Base-by-base conservation (phyloP, 2,797 vertebrate species). In the Periophthalmus magnuspinnatus region DNA sequence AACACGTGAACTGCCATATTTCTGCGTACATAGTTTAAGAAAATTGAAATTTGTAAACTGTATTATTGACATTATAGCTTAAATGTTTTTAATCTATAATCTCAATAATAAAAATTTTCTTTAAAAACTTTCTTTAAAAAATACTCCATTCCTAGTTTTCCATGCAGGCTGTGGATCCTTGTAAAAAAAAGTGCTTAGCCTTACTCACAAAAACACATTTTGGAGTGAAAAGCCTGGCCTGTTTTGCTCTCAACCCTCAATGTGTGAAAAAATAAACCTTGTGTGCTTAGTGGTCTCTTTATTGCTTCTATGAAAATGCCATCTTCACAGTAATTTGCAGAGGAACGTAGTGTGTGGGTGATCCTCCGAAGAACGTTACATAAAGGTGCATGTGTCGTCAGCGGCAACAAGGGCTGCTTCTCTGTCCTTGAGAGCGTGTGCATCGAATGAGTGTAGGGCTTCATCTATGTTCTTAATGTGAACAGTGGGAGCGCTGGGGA, bases 291-390 rank as follows among this genome's bases (percentile, higher is more conserved):
- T 72, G 71, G 78, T 68, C 24, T 33, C 67, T 81, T 79, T 76
- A 78, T 48, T 77, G 70, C 65, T 60, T 81, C 72, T 45, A 78
- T 85, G 69, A 81, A 85, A 84, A 84, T 69, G 80, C 75, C 66
- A 77, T 74, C 56, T 64, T 80, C 61, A 68, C n/a, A 81, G 68
- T 74, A 65, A 82, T 78, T 74, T 75, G 75, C 50, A 5, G 67
- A 76, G 68, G 73, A 60, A 79, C 63, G 61, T 67, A 72, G 28
- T 24, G 55, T 67, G 67, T 74, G 76, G 76, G 65, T 52, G 41
- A 76, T 60, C 67, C 74, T 69, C 65, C 32, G 67, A 62, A 76
- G 55, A 32, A 14, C 50, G 48, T 71, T 78, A 78, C 64, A 81
- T 74, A 75, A 62, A 75, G 47, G 21, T 61, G 21, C 10, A 14